Evolutionary conservation across 2,888 invertebrate genomes (phyloP).

Genomic region (Lasioglossum marginatum): DNA sequence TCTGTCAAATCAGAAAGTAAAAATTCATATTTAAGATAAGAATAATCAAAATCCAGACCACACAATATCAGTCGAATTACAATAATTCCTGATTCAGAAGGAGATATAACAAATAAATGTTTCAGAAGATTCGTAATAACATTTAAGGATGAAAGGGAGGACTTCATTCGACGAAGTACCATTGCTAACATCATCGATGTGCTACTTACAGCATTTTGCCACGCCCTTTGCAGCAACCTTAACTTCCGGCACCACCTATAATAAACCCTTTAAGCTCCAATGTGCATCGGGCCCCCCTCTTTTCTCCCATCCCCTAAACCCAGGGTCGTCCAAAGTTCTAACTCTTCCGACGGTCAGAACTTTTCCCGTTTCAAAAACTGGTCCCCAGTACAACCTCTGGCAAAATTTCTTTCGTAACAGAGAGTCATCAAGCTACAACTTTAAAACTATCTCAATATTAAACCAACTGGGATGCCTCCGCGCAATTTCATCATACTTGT

Average conservation of each 20-base stretch:
- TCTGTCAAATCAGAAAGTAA: background rate
- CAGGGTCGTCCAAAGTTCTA: conserved; percentile 67
- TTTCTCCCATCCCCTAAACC: conserved; percentile 58
- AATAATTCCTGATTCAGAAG: background rate
- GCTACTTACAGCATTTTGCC: conserved; percentile 76
- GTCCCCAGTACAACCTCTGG: conserved; percentile 57
- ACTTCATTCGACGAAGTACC: conserved; percentile 34
- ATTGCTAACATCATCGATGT: conserved; percentile 61
- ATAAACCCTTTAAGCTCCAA: conserved; percentile 69
- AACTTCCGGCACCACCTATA: conserved; percentile 78
- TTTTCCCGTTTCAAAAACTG: conserved; percentile 69
- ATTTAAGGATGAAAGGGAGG: background rate
- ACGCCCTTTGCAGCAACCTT: conserved; percentile 77
- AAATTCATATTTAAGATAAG: too few species aligned
- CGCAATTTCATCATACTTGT: background rate
- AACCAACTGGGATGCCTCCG: background rate
- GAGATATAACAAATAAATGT: background rate
- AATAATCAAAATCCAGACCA: background rate
- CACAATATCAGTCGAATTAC: background rate
- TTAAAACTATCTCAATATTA: conserved; percentile 18
- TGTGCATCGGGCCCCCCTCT: conserved; percentile 65
- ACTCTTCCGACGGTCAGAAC: conserved; percentile 71
- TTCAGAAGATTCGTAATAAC: background rate
- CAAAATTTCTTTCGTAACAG: conserved; percentile 42
- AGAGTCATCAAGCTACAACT: background rate